Evolutionary conservation across 1,140 invertebrate genomes (phyloP).

Genomic region (Proctacanthus coquilletti): DNA sequence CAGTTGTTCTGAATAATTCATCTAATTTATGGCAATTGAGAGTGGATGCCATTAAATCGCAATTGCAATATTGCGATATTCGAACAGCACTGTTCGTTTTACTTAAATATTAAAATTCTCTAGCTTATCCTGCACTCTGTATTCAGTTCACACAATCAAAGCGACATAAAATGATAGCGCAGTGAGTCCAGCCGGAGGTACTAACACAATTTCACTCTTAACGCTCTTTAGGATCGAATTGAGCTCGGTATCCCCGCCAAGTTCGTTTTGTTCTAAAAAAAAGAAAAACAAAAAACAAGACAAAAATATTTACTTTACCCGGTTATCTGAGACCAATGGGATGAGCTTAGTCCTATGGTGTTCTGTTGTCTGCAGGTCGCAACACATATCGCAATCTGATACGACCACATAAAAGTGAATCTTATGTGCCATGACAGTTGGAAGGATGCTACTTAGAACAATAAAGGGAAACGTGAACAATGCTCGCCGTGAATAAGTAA

Average conservation of each 20-base stretch:
- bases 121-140: background rate
- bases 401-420: background rate
- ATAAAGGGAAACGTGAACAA: background rate
- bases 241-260: no score
- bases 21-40: background rate
- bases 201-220: constrained; percentile 1
- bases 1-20: no score
- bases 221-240: background rate
- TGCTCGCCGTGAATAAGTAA: background rate
- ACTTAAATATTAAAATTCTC: background rate
- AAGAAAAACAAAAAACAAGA: no score
- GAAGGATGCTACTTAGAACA: background rate
- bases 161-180: background rate
- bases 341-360: no score
- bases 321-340: no score
- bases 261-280: no score
- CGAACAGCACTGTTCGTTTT: background rate
- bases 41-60: background rate
- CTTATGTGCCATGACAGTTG: background rate
- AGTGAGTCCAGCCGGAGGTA: background rate
- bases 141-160: background rate
- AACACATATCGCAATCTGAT: no score
- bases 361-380: no score
- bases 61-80: constrained; percentile 1
- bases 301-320: no score